These are phyloP conservation scores for Nysson spinosus DNA, from an alignment of 2,888 invertebrate genomes.

Conservation along the genomic window DNA sequence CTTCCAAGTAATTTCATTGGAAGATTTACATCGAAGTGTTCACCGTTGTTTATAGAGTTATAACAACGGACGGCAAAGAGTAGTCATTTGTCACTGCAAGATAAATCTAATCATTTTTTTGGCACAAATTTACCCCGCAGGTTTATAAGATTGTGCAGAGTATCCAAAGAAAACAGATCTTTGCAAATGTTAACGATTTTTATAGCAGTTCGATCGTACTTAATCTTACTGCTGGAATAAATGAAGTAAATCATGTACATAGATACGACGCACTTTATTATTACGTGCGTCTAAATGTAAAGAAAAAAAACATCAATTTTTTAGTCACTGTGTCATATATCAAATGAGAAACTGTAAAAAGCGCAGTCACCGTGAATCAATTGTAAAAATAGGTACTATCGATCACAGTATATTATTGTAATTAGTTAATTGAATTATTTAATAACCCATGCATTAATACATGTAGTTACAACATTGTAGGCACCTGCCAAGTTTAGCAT, in stretches of 20 bases:
- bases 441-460: constrained; percentile 65
- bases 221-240: constrained; percentile 16
- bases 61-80: constrained; percentile 58
- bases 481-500: constrained; percentile 70
- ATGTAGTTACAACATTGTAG: constrained; percentile 70
- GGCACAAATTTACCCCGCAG: constrained; percentile 45
- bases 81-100: constrained; percentile 52
- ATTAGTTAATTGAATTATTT: constrained; percentile 72
- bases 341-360: constrained; percentile 43
- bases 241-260: constrained; percentile 32
- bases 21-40: constrained; percentile 70
- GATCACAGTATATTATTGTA: constrained; percentile 64
- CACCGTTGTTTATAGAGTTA: constrained; percentile 65
- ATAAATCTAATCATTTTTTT: constrained; percentile 31
- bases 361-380: constrained; percentile 40
- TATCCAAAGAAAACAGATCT: constrained; percentile 58
- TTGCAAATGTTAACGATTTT: constrained; percentile 40
- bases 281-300: constrained; percentile 41
- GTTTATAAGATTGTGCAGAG: constrained; percentile 51
- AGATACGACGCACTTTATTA: constrained; percentile 23
- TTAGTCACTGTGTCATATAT: constrained; percentile 51
- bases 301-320: too few relatives aligned
- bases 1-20: constrained; percentile 59
- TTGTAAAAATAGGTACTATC: constrained; percentile 53
- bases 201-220: constrained; percentile 16